Conservation (phyloP, 2,888 invertebrate genomes). For the Pyrochroa serraticornis region DNA sequence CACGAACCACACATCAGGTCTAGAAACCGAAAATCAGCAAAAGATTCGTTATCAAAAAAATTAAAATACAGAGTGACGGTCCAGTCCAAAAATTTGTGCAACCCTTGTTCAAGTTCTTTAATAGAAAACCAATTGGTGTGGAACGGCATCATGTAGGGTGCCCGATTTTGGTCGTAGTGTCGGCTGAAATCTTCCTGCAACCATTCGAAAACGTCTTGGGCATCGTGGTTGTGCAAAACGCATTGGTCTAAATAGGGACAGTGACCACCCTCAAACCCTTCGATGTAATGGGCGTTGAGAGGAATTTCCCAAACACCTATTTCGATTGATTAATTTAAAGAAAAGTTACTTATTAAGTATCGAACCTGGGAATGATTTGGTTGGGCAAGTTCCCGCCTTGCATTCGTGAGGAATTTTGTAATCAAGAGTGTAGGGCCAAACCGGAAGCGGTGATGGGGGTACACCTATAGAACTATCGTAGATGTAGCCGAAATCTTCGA, state of each 20-base stretch:
- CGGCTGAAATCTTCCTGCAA: slow-evolving; percentile 86
- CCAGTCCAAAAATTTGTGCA: slow-evolving; percentile 87
- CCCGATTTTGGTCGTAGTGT: slow-evolving; percentile 84
- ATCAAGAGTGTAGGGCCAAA: slow-evolving; percentile 95
- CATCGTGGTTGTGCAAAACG: slow-evolving; percentile 85
- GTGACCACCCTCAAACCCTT: slow-evolving; percentile 88
- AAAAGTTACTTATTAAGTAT: not conserved
- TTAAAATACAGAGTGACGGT: slow-evolving; percentile 66
- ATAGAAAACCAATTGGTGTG: slow-evolving; percentile 97
- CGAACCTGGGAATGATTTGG: slow-evolving; percentile 83
- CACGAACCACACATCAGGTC: slow-evolving; percentile 86
- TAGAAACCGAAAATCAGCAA: slow-evolving; percentile 54
- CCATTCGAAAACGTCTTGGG: slow-evolving; percentile 80
- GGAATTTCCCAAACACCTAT: slow-evolving; percentile 91
- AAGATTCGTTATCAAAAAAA: slow-evolving; percentile 5
- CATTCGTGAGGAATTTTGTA: slow-evolving; percentile 93
- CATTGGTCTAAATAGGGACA: slow-evolving; percentile 93
- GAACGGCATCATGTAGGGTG: slow-evolving; percentile 94
- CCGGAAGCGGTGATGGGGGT: slow-evolving; percentile 77
- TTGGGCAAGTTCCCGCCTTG: slow-evolving; percentile 90
- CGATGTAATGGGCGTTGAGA: slow-evolving; percentile 86
- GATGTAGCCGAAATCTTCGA: slow-evolving; percentile 91
- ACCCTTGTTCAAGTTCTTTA: slow-evolving; percentile 78
- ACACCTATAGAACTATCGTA: slow-evolving; percentile 92
- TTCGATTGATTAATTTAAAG: no score